Evolutionary conservation across 1,140 invertebrate species (phyloP).

Genomic region (Pseudomyrmex cubaensis): DNA sequence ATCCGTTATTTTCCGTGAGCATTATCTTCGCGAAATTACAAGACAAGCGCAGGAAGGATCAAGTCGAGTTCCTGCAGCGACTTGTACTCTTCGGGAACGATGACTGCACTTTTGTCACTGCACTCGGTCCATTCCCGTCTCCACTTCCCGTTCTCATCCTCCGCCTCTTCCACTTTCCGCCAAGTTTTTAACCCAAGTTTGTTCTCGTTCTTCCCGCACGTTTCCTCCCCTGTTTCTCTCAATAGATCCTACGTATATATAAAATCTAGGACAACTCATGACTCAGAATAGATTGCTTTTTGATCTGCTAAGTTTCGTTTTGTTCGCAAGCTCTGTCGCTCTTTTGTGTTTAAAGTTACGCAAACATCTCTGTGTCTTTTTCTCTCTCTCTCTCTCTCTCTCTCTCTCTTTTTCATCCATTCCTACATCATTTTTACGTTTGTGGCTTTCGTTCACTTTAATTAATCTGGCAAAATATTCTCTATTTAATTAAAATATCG

Average conservation of each 20-base stretch:
- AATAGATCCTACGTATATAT: slow-evolving; percentile 21
- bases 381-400: no score
- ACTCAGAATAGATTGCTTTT: slow-evolving; percentile 23
- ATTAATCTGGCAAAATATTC: no score
- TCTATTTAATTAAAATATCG: no score
- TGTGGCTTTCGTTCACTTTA: no score
- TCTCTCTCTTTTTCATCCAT: no score
- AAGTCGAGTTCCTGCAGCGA: slow-evolving; percentile 34
- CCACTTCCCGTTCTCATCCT: background rate
- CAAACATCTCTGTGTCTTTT: no score
- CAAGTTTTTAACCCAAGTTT: slow-evolving; percentile 72
- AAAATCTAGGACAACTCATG: slow-evolving; percentile 34
- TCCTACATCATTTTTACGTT: no score
- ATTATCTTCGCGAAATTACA: slow-evolving; percentile 52
- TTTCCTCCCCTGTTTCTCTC: background rate
- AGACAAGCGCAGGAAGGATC: slow-evolving; percentile 48
- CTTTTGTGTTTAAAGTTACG: background rate
- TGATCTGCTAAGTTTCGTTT: slow-evolving; percentile 18
- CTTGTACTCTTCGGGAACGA: slow-evolving; percentile 44
- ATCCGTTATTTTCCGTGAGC: slow-evolving; percentile 44
- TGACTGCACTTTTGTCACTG: slow-evolving; percentile 48
- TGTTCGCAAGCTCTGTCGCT: background rate
- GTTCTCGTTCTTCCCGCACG: slow-evolving; percentile 40
- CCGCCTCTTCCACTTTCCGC: background rate
- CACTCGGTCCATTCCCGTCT: slow-evolving; percentile 21